Conservation (phyloP, 1,140 invertebrate species). For the Caenorhabditis briggsae region DNA sequence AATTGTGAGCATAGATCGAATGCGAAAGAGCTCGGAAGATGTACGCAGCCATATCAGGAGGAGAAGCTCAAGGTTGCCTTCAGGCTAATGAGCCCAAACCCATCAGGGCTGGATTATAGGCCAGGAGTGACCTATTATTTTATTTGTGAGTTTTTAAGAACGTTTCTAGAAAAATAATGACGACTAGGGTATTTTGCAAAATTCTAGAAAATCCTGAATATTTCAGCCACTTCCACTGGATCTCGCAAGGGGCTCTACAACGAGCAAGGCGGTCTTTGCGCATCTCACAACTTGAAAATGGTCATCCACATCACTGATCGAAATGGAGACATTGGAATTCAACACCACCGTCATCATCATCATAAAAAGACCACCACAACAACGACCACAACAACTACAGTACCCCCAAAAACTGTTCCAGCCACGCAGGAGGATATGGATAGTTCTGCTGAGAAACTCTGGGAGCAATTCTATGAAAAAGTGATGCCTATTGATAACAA, state of each 20-base stretch:
- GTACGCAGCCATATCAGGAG: conserved; percentile 51
- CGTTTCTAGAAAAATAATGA: too few species aligned
- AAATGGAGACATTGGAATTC: conserved; percentile 59
- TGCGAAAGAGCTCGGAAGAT: conserved; percentile 57
- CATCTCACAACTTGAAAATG: conserved; percentile 62
- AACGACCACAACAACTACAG: conserved; percentile 35
- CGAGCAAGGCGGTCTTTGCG: conserved; percentile 55
- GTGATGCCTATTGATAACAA: conserved; percentile 50
- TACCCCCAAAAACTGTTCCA: neutral
- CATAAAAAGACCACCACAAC: conserved; percentile 48
- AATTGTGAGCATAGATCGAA: conserved; percentile 45
- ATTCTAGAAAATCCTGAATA: neutral
- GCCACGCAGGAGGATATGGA: neutral
- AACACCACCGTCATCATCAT: conserved; percentile 57
- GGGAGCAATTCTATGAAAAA: conserved; percentile 56
- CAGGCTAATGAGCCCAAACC: conserved; percentile 52
- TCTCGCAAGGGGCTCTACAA: conserved; percentile 56
- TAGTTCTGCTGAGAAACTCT: conserved; percentile 27
- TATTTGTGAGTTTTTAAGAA: conserved; percentile 52
- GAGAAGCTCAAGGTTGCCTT: conserved; percentile 55
- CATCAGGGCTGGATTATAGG: conserved; percentile 56
- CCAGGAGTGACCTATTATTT: conserved; percentile 61
- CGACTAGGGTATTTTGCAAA: too few species aligned
- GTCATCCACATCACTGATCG: conserved; percentile 59
- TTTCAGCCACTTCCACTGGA: conserved; percentile 60